phyloP scores from a whole-genome alignment of 2,797 vertebrate species.

The Antrozous pallidus region DNA sequence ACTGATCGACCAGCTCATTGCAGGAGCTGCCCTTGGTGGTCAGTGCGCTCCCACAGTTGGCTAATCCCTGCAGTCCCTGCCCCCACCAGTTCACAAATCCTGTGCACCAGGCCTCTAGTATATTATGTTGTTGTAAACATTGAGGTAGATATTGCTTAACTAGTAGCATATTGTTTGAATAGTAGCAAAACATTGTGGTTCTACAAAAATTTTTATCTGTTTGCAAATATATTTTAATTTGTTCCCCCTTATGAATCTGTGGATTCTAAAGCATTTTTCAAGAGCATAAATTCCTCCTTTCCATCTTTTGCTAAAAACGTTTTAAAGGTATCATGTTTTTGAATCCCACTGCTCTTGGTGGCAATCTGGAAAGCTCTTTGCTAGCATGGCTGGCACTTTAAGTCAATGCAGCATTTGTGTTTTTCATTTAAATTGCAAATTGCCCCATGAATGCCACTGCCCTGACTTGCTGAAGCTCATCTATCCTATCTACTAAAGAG shows the following conservation, averaged over 20 bases:
- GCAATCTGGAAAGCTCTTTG: no score
- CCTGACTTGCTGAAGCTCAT: not conserved
- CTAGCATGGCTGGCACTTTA: not conserved
- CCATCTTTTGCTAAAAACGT: not conserved
- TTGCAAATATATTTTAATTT: not conserved
- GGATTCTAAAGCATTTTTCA: not conserved
- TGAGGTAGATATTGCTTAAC: not conserved
- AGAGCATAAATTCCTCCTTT: not conserved
- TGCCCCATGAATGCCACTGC: not conserved
- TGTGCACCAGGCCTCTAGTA: no score
- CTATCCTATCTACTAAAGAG: not conserved
- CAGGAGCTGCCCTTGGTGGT: no score
- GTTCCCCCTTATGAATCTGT: not conserved
- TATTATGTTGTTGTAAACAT: not conserved
- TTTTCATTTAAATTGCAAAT: not conserved
- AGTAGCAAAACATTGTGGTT: not conserved
- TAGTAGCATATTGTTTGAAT: not conserved
- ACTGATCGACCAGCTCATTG: no score
- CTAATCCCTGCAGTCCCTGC: no score
- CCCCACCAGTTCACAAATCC: no score
- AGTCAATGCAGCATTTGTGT: rapidly evolving
- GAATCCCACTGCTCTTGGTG: not conserved
- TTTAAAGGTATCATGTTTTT: not conserved
- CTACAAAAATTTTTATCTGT: not conserved
- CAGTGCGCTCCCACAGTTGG: no score